Evolutionary conservation across 2,888 invertebrate species (phyloP), one percentile per base, ranked within the genome.

Genomic region (Tipula helvola): DNA sequence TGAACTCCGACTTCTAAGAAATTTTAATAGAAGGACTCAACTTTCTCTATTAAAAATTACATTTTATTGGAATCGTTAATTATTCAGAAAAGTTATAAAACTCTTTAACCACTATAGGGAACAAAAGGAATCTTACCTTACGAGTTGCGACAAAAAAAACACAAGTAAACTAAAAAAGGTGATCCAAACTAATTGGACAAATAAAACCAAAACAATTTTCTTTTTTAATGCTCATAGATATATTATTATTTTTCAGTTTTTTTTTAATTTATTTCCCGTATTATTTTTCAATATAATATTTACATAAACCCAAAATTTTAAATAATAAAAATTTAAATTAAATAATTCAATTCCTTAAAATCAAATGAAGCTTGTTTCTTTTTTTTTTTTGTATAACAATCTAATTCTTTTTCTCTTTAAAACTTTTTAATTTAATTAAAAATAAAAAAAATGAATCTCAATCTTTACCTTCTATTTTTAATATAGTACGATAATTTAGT

Each of bases 151-250:
- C 28, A 1, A 28, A n/a, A n/a, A n/a, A n/a, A n/a, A n/a, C n/a
- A 28, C 28, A 28, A 28, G 2, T 2, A 28, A 28, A 28, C 28
- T 28, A n/a, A n/a, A n/a, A n/a, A n/a, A n/a, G 28, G 2, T 28
- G 28, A 28, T 28, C 2, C 28, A 28, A 28, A 28, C 28, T 28
- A 28, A 28, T 28, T 28, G 28, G 28, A 28, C 28, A 71, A 71
- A 10, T 71, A 71, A 71, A 71, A 71, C 28, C 0, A 18, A n/a
- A 7, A 16, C 4, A 7, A 16, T 57, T 71, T 71, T 71, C 71
- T 71, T 71, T 71, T 71, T 71, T 71, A 71, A 71, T 71, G 71
- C 71, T 71, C 71, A 71, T 71, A 71, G 71, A 71, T 71, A 71
- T 71, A 71, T 71, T 71, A 71, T 71, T 28, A 71, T 71, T 71